Evolutionary conservation across 2,797 vertebrate genomes (phyloP).

Genomic region (Pseudopleuronectes americanus): DNA sequence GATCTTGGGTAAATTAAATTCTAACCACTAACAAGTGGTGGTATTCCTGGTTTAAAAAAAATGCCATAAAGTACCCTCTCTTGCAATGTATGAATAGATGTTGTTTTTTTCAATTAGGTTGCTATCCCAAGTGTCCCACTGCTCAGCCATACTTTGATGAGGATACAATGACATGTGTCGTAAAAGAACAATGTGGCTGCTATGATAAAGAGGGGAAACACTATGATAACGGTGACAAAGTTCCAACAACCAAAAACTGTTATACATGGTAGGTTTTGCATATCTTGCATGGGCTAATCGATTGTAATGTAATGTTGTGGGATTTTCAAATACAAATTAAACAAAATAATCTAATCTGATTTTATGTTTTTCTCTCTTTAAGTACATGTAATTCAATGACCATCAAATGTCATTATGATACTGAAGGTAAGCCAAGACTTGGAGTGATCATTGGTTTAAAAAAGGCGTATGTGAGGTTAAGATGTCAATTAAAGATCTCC

Average conservation of each 20-base stretch:
- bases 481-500: not conserved
- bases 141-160: constrained; percentile 89
- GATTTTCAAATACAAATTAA: not conserved
- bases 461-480: not conserved
- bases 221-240: constrained; percentile 78
- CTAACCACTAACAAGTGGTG: not conserved
- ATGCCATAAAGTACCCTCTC: not conserved
- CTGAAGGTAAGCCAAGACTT: constrained; percentile 60
- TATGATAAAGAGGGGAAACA: constrained; percentile 79
- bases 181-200: constrained; percentile 84
- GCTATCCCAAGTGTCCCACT: constrained; percentile 89
- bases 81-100: not conserved
- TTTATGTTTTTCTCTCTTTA: constrained; percentile 26
- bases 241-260: constrained; percentile 85
- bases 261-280: constrained; percentile 80
- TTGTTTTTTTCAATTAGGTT: constrained; percentile 79
- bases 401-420: constrained; percentile 67
- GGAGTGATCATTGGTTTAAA: not conserved
- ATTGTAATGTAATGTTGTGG: not conserved
- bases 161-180: constrained; percentile 87
- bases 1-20: not conserved
- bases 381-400: constrained; percentile 67
- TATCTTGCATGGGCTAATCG: constrained; percentile 34
- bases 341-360: not conserved
- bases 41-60: not conserved